Evolutionary conservation across 2,888 invertebrate genomes (phyloP).

Genomic region (Autographa gamma): DNA sequence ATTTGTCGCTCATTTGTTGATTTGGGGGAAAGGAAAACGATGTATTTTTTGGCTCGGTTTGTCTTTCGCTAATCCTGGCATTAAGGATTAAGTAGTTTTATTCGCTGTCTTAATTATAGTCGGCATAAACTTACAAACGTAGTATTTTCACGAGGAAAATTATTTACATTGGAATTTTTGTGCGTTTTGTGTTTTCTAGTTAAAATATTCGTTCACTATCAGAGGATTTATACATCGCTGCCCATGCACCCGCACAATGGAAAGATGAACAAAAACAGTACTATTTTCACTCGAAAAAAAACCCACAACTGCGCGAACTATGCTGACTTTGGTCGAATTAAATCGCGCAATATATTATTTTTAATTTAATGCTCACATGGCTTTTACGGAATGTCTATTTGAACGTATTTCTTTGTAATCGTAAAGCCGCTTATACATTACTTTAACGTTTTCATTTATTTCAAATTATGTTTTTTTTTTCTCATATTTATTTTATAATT

Average conservation of each 20-base stretch:
- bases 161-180: constrained; percentile 65
- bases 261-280: constrained; percentile 82
- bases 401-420: neutral
- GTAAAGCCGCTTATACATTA: neutral
- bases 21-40: constrained; percentile 43
- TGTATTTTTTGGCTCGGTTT: constrained; percentile 29
- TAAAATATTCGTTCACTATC: constrained; percentile 81
- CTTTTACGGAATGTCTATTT: constrained; percentile 30
- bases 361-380: constrained; percentile 52
- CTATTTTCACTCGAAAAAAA: constrained; percentile 69
- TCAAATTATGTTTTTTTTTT: neutral
- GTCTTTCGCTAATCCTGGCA: constrained; percentile 22
- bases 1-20: constrained; percentile 53
- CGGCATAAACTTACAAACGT: constrained; percentile 9
- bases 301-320: constrained; percentile 56
- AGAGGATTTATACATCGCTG: constrained; percentile 84
- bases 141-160: constrained; percentile 52
- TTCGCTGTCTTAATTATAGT: constrained; percentile 24
- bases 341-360: constrained; percentile 48
- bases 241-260: constrained; percentile 78
- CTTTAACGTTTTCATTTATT: neutral
- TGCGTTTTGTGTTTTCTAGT: constrained; percentile 70
- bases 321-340: constrained; percentile 56
- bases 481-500: too few relatives aligned
- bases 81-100: constrained; percentile 11